A percentile compares a stretch with the other conserved stretches of the same genome.
These are phyloP conservation scores for Polydrusus pterygomalis DNA, from an alignment of 2,888 invertebrate genomes.

Conservation along the genomic window DNA sequence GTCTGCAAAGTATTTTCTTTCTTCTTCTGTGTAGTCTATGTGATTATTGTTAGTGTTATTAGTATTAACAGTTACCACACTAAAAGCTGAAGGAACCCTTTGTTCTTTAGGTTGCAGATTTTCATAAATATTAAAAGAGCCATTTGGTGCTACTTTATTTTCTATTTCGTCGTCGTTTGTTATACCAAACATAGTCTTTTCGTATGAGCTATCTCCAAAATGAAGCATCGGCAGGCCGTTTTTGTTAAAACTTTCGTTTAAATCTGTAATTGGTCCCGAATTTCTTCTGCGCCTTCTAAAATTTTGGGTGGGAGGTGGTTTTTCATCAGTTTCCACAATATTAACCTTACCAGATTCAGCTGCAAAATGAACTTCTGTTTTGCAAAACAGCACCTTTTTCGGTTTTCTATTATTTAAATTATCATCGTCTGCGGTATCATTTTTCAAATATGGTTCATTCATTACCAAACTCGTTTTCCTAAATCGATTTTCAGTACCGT, in stretches of 20 bases:
- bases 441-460: conserved; percentile 60
- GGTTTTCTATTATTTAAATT: conserved; percentile 72
- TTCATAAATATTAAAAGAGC: conserved; percentile 46
- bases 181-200: conserved; percentile 70
- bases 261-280: conserved; percentile 69
- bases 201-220: conserved; percentile 77
- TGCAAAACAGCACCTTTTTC: conserved; percentile 90
- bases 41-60: conserved; percentile 66
- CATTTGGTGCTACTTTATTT: conserved; percentile 32
- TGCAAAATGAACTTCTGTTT: conserved; percentile 91
- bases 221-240: conserved; percentile 77
- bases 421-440: conserved; percentile 63
- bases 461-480: conserved; percentile 65
- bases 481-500: conserved; percentile 60
- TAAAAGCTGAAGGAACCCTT: conserved; percentile 54
- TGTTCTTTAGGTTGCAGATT: conserved; percentile 47
- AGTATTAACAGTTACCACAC: conserved; percentile 64
- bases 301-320: conserved; percentile 89
- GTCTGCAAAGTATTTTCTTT: conserved; percentile 62
- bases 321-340: conserved; percentile 91
- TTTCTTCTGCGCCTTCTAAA: conserved; percentile 81
- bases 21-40: conserved; percentile 57
- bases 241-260: conserved; percentile 68
- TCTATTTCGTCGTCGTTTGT: conserved; percentile 54
- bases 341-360: conserved; percentile 90